Evolutionary conservation across 1,140 invertebrate genomes (phyloP).

Genomic region (Drosophila busckii): DNA sequence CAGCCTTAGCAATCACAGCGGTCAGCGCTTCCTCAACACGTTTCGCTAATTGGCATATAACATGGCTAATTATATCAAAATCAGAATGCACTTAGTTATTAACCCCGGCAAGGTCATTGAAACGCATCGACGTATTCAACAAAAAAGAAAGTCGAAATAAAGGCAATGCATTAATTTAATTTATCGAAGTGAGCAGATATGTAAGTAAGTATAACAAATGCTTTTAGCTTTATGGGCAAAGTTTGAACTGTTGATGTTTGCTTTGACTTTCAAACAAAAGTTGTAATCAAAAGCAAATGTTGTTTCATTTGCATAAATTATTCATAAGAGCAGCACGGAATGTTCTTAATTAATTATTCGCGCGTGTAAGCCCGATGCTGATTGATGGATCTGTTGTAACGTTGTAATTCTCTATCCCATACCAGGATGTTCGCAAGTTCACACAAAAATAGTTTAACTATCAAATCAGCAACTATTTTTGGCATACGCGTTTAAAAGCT

Average conservation of each 20-base stretch:
- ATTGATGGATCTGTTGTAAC: constrained; percentile 33
- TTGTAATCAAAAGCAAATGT: no score
- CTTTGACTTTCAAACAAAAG: no score
- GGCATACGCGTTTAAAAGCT: constrained; percentile 48
- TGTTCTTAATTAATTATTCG: no score
- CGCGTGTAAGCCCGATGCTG: no score
- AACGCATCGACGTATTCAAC: constrained; percentile 18
- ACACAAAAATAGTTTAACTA: constrained; percentile 32
- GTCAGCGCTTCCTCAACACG: constrained; percentile 66
- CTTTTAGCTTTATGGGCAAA: no score
- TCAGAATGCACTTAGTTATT: constrained; percentile 21
- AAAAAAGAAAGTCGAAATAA: constrained; percentile 4
- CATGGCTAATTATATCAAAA: constrained; percentile 62
- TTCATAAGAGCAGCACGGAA: no score
- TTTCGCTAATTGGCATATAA: constrained; percentile 70
- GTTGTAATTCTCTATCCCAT: constrained; percentile 19
- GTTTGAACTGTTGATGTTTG: no score
- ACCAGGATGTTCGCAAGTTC: constrained; percentile 25
- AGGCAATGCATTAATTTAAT: neutral
- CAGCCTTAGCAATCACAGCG: constrained; percentile 5
- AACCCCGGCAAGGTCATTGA: constrained; percentile 26
- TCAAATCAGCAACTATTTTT: constrained; percentile 53
- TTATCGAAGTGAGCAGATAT: no score
- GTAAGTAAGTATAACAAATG: no score
- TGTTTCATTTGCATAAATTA: no score